Percentiles rank a stretch among this genome's conserved stretches.
Evolutionary conservation across 2,888 invertebrate genomes (phyloP).

Genomic region (Piscicola geometra): DNA sequence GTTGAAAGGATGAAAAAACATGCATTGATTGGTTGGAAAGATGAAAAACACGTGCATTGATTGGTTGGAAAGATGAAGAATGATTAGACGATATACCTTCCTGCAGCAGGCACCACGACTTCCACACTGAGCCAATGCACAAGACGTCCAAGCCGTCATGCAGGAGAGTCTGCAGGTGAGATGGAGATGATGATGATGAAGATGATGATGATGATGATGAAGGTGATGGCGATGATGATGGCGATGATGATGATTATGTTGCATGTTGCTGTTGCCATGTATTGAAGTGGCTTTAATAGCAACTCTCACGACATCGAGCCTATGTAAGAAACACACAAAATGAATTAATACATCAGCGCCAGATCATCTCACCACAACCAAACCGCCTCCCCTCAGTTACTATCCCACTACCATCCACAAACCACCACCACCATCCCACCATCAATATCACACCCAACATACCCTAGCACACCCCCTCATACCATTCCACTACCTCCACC

Average conservation of each 20-base stretch:
- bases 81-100: slow-evolving; percentile 39
- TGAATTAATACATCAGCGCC: no score
- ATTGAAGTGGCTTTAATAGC: neutral
- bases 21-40: no score
- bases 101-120: slow-evolving; percentile 78
- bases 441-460: no score
- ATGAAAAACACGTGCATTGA: neutral
- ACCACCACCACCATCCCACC: no score
- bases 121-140: slow-evolving; percentile 92
- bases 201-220: slow-evolving; percentile 24
- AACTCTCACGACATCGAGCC: no score
- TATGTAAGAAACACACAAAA: no score
- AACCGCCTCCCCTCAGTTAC: no score
- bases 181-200: slow-evolving; percentile 22
- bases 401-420: no score
- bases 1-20: neutral
- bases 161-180: slow-evolving; percentile 59
- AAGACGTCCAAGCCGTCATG: slow-evolving; percentile 68
- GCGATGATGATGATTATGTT: slow-evolving; percentile 17
- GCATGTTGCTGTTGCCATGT: no score
- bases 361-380: no score
- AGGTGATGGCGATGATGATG: slow-evolving; percentile 29
- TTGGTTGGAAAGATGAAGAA: neutral
- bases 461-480: no score
- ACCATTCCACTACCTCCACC: no score